These are phyloP conservation scores for Stomatorhinus walkeri DNA, from an alignment of 2,797 vertebrate species.

Conservation along the genomic window DNA sequence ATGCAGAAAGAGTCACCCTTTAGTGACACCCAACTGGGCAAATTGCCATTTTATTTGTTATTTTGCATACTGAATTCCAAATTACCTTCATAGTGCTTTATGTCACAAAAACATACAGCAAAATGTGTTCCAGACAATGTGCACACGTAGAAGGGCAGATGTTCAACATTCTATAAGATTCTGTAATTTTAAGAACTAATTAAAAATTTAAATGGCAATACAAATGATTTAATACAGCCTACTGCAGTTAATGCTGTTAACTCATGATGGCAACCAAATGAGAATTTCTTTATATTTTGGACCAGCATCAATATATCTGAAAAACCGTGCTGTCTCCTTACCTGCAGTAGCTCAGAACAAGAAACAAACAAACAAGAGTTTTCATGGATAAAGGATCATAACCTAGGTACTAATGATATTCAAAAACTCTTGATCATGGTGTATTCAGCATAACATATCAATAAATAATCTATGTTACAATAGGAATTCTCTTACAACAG, in stretches of 20 bases:
- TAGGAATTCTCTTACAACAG: not conserved
- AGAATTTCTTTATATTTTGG: not conserved
- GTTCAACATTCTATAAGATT: conserved; percentile 58
- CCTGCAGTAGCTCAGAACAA: not conserved
- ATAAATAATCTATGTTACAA: not conserved
- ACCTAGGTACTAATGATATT: not conserved
- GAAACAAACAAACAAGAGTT: not conserved
- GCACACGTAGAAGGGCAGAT: conserved; percentile 60
- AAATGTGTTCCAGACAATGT: conserved; percentile 56
- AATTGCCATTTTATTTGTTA: conserved; percentile 58
- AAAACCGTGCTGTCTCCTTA: not conserved
- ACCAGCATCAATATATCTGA: not conserved
- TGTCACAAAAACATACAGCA: conserved; percentile 68
- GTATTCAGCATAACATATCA: not conserved
- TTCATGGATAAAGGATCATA: not conserved
- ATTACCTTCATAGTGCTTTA: conserved; percentile 59
- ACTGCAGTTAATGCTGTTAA: conserved; percentile 20
- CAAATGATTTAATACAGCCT: conserved; percentile 16
- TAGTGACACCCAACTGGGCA: conserved; percentile 57
- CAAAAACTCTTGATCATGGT: not conserved
- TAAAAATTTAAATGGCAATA: conserved; percentile 19
- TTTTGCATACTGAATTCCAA: conserved; percentile 64
- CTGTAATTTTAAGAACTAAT: conserved; percentile 22
- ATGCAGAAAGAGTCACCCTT: conserved; percentile 68
- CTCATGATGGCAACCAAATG: not conserved